Percentiles rank a stretch among this genome's conserved stretches.
phyloP scores from a whole-genome alignment of 2,888 invertebrate genomes.

The Ichneumoninae sp. region DNA sequence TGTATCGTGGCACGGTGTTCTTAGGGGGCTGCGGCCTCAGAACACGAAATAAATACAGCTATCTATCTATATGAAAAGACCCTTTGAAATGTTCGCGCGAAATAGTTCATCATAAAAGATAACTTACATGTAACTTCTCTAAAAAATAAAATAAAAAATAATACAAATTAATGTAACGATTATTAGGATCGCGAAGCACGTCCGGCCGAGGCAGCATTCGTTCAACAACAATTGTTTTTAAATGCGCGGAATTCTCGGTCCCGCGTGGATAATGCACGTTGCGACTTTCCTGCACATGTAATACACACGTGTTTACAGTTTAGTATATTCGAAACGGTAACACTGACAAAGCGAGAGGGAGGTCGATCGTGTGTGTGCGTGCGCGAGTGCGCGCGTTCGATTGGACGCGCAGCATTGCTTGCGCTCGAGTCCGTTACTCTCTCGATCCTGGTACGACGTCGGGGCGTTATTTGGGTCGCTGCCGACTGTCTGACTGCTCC shows the following conservation, averaged over 20 bases:
- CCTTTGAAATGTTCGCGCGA: no score
- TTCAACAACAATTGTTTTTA: slow-evolving; percentile 33
- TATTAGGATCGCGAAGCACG: slow-evolving; percentile 41
- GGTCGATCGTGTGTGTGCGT: slow-evolving; percentile 25
- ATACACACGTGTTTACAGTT: slow-evolving; percentile 30
- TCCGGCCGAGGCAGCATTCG: slow-evolving; percentile 29
- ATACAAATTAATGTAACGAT: slow-evolving; percentile 14
- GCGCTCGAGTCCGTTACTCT: slow-evolving; percentile 57
- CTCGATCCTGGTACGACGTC: slow-evolving; percentile 68
- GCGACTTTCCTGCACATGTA: slow-evolving; percentile 5
- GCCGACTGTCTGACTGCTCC: slow-evolving; percentile 65
- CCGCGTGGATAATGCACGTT: neutral
- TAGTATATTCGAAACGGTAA: slow-evolving; percentile 39
- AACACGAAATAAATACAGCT: no score
- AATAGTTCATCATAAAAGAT: no score
- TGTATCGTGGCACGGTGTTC: no score
- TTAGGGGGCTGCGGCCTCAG: no score
- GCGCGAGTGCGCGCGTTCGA: slow-evolving; percentile 45
- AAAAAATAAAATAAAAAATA: neutral
- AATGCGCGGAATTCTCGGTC: slow-evolving; percentile 44
- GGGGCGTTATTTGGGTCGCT: slow-evolving; percentile 70
- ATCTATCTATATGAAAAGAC: no score
- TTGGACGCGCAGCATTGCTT: slow-evolving; percentile 52
- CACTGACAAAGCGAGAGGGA: slow-evolving; percentile 17
- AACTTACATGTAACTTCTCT: neutral